Percentiles rank a stretch among this genome's conserved stretches.
phyloP scores from a whole-genome alignment of 2,888 invertebrate genomes.

The Fissipunctia ypsillon region DNA sequence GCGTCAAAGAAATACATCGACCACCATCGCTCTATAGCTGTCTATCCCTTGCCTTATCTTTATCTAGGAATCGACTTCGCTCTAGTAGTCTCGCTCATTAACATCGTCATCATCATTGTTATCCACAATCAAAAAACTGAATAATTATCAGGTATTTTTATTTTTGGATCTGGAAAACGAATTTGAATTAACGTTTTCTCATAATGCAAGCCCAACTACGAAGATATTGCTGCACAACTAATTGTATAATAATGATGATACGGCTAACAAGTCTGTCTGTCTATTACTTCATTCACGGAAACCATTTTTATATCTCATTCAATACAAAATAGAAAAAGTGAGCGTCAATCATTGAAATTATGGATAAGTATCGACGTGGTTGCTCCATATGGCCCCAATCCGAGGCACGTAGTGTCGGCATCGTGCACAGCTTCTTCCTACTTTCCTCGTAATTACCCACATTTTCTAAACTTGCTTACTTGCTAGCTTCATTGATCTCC shows the following conservation, averaged over 20 bases:
- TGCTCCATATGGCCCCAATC: constrained; percentile 58
- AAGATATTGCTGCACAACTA: background rate
- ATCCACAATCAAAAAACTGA: background rate
- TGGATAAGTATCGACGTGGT: constrained; percentile 49
- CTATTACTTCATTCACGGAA: constrained; percentile 46
- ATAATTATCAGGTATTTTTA: constrained; percentile 2
- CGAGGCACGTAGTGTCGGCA: constrained; percentile 50
- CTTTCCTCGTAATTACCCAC: constrained; percentile 55
- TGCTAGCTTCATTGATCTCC: constrained; percentile 14
- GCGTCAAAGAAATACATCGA: background rate
- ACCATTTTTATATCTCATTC: constrained; percentile 36
- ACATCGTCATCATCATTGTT: background rate
- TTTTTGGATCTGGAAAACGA: background rate
- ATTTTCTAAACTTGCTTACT: constrained; percentile 57
- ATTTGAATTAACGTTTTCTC: background rate
- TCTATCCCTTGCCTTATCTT: background rate
- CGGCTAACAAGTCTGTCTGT: constrained; percentile 22
- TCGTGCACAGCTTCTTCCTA: constrained; percentile 50
- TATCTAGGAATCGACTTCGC: background rate
- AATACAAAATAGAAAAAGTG: constrained; percentile 48
- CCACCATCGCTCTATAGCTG: background rate
- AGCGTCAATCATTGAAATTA: constrained; percentile 40
- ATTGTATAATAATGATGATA: constrained; percentile 14
- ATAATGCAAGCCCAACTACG: background rate
- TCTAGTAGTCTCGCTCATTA: no score